Base-by-base conservation (phyloP, 2,888 invertebrate genomes). In the Drosophila neotestacea region DNA sequence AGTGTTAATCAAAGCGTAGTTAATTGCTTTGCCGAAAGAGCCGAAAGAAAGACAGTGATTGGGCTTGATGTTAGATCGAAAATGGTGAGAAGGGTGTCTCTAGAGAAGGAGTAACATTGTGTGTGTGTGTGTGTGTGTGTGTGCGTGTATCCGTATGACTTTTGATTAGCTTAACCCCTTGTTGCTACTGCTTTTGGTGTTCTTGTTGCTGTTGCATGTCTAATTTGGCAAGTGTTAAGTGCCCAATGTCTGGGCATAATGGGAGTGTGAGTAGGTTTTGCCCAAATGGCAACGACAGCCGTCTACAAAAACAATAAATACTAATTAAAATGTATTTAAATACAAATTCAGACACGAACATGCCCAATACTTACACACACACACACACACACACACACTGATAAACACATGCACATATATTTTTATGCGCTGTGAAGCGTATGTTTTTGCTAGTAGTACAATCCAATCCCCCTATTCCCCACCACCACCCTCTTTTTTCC, bases 1-100 rank as follows among this genome's bases (percentile, higher is more conserved):
- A 85, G 89, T 86, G 90, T 89, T 90, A 90, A 89, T 89, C 90
- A 89, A 90, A 90, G 89, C 89, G 81, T 85, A 81, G 82, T 88
- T 89, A 89, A 90, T 90, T 90, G 89, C 81, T 83, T 83, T 83
- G 81, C 81, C 77, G 81, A 85, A 83, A 76, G 70, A 81, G 78
- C 73, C 73, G 66, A 81, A 85, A 81, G 76, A 82, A 88, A 84
- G 79, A 79, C 83, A 81, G 66, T 81, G 88, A 85, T 87, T 87
- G 76, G 73, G 72, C 58, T 65, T 61, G 66, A 51, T 36, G 58
- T 9, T 47, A 2, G 22, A 22, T 22, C 22, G 22, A 22, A 30
- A 16, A n/a, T 10, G 16, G 55, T 13, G 54, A 11, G 22, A 22
- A 34, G n/a, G 55, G 13, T 7, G 30, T 22, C 22, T 22, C 22